Base-by-base conservation (phyloP, 2,797 vertebrate genomes). In the Serranus cabrilla region DNA sequence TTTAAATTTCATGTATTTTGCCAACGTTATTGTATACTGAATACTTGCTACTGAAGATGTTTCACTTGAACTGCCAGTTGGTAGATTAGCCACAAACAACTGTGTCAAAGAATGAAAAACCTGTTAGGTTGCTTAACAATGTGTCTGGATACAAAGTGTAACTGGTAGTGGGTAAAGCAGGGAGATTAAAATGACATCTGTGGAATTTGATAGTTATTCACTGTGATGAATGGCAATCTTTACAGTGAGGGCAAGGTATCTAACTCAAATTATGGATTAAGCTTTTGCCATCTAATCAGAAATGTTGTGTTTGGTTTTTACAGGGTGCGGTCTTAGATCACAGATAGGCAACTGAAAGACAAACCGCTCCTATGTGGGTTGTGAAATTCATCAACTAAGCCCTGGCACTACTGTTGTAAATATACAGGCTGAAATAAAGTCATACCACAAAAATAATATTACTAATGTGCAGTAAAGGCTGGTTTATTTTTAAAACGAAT, bases 281-380 rank as follows among this genome's bases (percentile, higher is more conserved):
- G 8, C 11, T 60, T 21, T 25, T 69, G 66, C 56, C 68, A 18
- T 73, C 16, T 18, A 5, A 21, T 55, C 37, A 20, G 37, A 31
- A 20, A 51, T 73, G 51, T 40, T 70, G 21, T 69, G 40, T 81
- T 75, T 58, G n/a, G 16, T 12, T 60, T 81, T 66, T 43, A 16
- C 52, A 56, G 87, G 89, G 87, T 91, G 89, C 47, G 84, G 87
- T 71, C 74, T 40, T 2, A 71, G 78, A 86, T 78, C 23, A 64
- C 25, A 75, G 78, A 85, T 81, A 72, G 18, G 20, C 57, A 69
- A 70, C 27, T 37, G 4, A 40, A 56, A 78, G 37, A 63, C 54
- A 67, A 74, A 80, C 61, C 52, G 18, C 55, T 74, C 13, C 68
- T 58, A 73, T 43, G 43, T 14, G 39, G 31, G 1, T 59, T 55